A percentile compares a stretch with the other conserved stretches of the same genome.
These are phyloP conservation scores for Spodoptera frugiperda DNA, from an alignment of 1,140 invertebrate species.

Conservation along the genomic window DNA sequence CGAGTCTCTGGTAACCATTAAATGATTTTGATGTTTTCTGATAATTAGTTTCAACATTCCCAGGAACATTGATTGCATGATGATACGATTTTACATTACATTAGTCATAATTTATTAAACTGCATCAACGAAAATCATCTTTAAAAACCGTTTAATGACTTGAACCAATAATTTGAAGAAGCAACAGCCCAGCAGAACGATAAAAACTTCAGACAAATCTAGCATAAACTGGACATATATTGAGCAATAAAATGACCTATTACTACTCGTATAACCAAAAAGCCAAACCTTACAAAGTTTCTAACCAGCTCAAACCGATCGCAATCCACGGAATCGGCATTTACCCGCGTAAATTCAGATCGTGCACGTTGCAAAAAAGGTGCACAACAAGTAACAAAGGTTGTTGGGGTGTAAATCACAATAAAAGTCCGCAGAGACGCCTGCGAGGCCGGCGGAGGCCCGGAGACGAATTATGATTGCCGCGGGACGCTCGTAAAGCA, in stretches of 20 bases:
- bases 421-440: slow-evolving; percentile 80
- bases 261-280: no score
- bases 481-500: slow-evolving; percentile 67
- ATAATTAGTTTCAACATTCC: slow-evolving; percentile 5
- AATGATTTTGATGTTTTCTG: slow-evolving; percentile 25
- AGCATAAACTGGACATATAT: no score
- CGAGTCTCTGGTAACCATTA: slow-evolving; percentile 38
- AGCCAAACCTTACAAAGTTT: slow-evolving; percentile 1
- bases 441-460: slow-evolving; percentile 69
- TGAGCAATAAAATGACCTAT: no score
- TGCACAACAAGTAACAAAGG: slow-evolving; percentile 58
- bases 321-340: slow-evolving; percentile 51
- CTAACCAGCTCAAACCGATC: slow-evolving; percentile 25
- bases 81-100: not conserved
- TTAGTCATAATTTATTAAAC: not conserved
- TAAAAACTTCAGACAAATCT: no score
- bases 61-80: slow-evolving; percentile 3
- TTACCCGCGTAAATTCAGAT: slow-evolving; percentile 61
- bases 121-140: not conserved
- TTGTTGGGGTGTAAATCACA: slow-evolving; percentile 79
- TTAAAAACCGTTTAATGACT: not conserved
- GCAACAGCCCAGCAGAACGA: no score
- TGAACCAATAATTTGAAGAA: no score
- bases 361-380: slow-evolving; percentile 63
- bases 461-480: slow-evolving; percentile 77